These are phyloP conservation scores for Lagodon rhomboides DNA, from an alignment of 2,797 vertebrate genomes.

Conservation along the genomic window DNA sequence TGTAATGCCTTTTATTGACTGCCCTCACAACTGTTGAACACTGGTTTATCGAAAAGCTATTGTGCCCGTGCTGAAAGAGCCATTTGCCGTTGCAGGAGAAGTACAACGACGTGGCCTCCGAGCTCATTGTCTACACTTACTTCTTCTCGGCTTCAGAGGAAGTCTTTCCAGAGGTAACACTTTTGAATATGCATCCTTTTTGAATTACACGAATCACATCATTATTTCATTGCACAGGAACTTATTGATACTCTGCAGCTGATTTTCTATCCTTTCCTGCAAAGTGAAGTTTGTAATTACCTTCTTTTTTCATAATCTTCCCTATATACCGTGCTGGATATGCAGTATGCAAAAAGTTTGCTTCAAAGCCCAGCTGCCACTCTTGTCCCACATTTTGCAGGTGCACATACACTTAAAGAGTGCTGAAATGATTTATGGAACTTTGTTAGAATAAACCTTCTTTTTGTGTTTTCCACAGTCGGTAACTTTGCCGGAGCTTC, in stretches of 20 bases:
- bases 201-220: not conserved
- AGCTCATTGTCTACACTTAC: constrained; percentile 97
- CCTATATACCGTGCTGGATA: not conserved
- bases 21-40: constrained; percentile 9
- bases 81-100: constrained; percentile 89
- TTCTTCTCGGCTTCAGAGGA: constrained; percentile 97
- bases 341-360: constrained; percentile 24
- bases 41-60: constrained; percentile 3
- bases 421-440: constrained; percentile 35
- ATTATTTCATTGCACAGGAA: no score
- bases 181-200: constrained; percentile 12
- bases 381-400: constrained; percentile 29
- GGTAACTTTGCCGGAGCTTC: constrained; percentile 91
- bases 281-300: no score
- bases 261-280: not conserved
- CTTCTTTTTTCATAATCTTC: not conserved
- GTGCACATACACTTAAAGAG: constrained; percentile 21
- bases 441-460: constrained; percentile 25
- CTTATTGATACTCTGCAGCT: not conserved
- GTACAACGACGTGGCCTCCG: constrained; percentile 94
- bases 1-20: not conserved
- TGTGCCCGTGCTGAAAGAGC: constrained; percentile 20
- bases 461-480: constrained; percentile 82
- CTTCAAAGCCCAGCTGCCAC: constrained; percentile 13
- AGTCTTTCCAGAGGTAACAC: constrained; percentile 92